phyloP scores from a whole-genome alignment of 2,888 invertebrate genomes.

The Aleiodes alternator region DNA sequence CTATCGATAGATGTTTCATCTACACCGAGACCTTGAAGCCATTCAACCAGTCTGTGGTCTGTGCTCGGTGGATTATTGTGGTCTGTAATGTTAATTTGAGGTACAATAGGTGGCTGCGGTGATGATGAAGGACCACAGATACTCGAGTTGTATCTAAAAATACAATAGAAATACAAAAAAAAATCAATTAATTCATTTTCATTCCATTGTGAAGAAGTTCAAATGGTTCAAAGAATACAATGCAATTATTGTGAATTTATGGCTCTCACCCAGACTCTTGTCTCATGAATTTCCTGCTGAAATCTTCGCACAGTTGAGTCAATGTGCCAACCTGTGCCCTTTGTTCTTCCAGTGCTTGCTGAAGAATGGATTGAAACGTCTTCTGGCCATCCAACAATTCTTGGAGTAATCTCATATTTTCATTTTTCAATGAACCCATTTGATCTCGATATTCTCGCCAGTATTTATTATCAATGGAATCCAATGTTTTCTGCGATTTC shows the following conservation, averaged over 20 bases:
- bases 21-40: conserved; percentile 84
- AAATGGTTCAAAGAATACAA: neutral
- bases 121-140: conserved; percentile 56
- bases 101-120: conserved; percentile 61
- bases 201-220: neutral
- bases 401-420: conserved; percentile 81
- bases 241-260: neutral
- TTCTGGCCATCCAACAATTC: conserved; percentile 87
- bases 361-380: conserved; percentile 83
- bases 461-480: conserved; percentile 73
- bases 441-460: conserved; percentile 76
- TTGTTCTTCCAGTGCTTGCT: conserved; percentile 83
- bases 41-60: conserved; percentile 81
- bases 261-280: conserved; percentile 64
- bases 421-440: conserved; percentile 73
- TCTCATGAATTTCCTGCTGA: conserved; percentile 63
- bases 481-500: conserved; percentile 78
- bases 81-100: conserved; percentile 70
- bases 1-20: conserved; percentile 82
- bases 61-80: conserved; percentile 58
- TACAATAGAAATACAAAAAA: neutral
- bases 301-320: conserved; percentile 74
- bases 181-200: neutral
- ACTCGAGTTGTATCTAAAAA: conserved; percentile 63
- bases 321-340: conserved; percentile 80